These are phyloP conservation scores for Gallinago paraguaiae DNA, from an alignment of 2,113 vertebrate species.

Conservation along the genomic window DNA sequence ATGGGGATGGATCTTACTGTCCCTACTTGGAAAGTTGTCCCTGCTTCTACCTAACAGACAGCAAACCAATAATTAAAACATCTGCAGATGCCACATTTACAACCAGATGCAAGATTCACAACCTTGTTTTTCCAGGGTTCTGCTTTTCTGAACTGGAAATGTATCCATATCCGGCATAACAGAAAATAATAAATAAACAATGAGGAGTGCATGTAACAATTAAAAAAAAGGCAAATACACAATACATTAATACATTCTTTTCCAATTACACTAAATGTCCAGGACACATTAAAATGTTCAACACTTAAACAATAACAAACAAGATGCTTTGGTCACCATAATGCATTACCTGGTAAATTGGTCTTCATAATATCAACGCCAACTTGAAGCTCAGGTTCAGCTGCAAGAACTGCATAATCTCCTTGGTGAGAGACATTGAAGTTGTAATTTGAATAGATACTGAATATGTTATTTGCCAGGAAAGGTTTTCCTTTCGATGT, in stretches of 20 bases:
- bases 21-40: neutral
- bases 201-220: neutral
- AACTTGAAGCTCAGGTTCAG: slow-evolving; percentile 86
- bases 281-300: neutral
- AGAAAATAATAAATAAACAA: neutral
- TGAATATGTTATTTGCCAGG: slow-evolving; percentile 72
- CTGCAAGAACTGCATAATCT: slow-evolving; percentile 91
- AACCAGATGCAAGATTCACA: neutral
- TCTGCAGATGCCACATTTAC: neutral
- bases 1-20: neutral
- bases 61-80: neutral
- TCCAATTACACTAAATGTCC: neutral
- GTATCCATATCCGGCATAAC: neutral
- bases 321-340: neutral
- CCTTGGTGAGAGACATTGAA: slow-evolving; percentile 98
- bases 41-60: neutral
- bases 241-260: neutral
- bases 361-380: slow-evolving; percentile 96
- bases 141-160: neutral
- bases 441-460: slow-evolving; percentile 73
- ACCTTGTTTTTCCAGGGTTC: neutral
- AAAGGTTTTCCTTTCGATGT: slow-evolving; percentile 92
- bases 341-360: slow-evolving; percentile 83
- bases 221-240: neutral
- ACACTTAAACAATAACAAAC: neutral